Base-by-base conservation (phyloP, 2,888 invertebrate genomes). In the Octonoba sinensis region DNA sequence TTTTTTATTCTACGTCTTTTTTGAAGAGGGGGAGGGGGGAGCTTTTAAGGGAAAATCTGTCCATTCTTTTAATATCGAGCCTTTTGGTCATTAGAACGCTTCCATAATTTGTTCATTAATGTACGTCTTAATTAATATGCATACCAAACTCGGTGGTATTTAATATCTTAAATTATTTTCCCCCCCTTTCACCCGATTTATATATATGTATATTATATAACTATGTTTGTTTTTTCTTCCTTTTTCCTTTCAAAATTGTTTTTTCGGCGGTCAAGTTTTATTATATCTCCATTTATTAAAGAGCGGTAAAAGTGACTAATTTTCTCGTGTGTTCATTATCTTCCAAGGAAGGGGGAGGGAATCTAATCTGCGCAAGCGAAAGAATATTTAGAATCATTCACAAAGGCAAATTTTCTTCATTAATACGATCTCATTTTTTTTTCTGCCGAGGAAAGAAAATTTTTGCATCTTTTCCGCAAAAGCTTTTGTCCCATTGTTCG, bases 71-170 rank as follows among this genome's bases (percentile, higher is more conserved):
- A 81, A 81, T 81, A 81, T 73, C 79, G 36, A 36, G 36, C 36
- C 73, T 73, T 81, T 56, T 16, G 64, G 79, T 81, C 79, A 81
- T 81, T 81, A 81, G 79, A 51, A 66, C 16, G 67, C 66, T 51
- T 62, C 73, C 62, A 62, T 74, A 81, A 81, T 81, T 81, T 81
- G 79, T 81, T 81, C 79, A 81, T 81, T 81, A 81, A 81, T 81
- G 79, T 67, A 59, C 73, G 67, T 66, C 69, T 81, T 81, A 81
- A 81, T 81, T 81, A 81, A 81, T 81, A 81, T 81, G 79, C 79
- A 81, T 81, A 81, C 79, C 79, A 62, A 73, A n/a, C 44, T 46
- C 11, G 59, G 73, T 44, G 73, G 79, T 73, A 81, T 81, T 81
- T 81, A 81, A 81, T 81, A 81, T 81, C 79, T 81, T 73, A 64